These are phyloP conservation scores for Phyllotis vaccarum DNA, from an alignment of 2,797 vertebrate genomes.

Conservation along the genomic window DNA sequence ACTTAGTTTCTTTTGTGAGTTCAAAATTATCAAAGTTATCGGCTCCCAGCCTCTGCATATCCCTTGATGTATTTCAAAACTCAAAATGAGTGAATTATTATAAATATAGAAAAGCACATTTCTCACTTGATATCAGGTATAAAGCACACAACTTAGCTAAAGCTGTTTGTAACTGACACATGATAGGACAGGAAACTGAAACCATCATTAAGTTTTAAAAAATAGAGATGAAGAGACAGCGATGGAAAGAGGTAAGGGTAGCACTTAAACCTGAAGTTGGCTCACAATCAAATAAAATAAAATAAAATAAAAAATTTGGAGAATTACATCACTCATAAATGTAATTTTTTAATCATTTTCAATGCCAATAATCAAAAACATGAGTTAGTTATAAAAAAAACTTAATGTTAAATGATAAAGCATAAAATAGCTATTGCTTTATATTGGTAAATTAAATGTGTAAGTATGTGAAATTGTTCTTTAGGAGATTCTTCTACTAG, in stretches of 20 bases:
- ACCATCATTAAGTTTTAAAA: not conserved
- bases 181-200: not conserved
- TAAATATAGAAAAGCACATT: not conserved
- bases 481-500: not conserved
- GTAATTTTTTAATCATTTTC: not conserved
- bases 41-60: not conserved
- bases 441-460: not conserved
- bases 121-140: not conserved
- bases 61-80: conserved; percentile 9
- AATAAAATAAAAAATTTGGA: conserved; percentile 26
- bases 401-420: not conserved
- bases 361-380: conserved; percentile 5
- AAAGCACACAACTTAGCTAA: not conserved
- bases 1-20: not conserved
- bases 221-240: not conserved
- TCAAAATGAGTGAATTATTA: not conserved
- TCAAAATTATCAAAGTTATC: not conserved
- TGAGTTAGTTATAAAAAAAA: not conserved
- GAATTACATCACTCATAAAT: not conserved
- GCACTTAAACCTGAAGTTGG: not conserved
- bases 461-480: not conserved
- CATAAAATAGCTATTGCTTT: not conserved
- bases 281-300: not conserved
- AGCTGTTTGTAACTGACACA: not conserved
- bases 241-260: not conserved